A percentile compares a stretch with the other conserved stretches of the same genome.
phyloP scores from a whole-genome alignment of 2,888 invertebrate genomes.

The Drosophila rellima region DNA sequence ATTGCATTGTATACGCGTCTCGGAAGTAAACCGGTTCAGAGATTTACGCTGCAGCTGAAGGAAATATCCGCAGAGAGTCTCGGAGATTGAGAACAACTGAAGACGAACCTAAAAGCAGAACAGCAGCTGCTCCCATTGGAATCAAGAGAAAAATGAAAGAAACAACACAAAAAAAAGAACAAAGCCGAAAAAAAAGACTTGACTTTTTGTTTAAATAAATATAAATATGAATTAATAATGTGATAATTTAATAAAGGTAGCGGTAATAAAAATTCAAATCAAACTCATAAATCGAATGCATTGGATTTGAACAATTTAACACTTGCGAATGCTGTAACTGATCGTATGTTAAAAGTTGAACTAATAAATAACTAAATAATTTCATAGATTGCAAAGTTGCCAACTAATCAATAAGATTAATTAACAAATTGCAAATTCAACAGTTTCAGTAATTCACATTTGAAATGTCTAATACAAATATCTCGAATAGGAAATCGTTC shows the following conservation, averaged over 20 bases:
- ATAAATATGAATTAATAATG: conserved; percentile 26
- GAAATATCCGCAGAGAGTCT: conserved; percentile 20
- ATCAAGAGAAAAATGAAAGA: conserved; percentile 1
- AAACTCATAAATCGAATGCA: conserved; percentile 1
- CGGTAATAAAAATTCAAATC: conserved; percentile 29
- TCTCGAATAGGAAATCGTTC: not conserved
- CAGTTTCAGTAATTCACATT: not conserved
- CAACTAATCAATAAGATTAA: conserved; percentile 31
- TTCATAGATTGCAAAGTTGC: not conserved
- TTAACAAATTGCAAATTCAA: conserved; percentile 5
- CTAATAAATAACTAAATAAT: conserved; percentile 4
- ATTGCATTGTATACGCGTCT: conserved; percentile 27
- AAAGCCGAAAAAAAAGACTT: not conserved
- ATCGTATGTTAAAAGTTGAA: conserved; percentile 19
- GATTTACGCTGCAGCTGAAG: conserved; percentile 26
- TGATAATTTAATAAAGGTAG: conserved; percentile 31
- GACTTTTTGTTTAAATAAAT: conserved; percentile 17
- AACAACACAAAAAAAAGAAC: conserved; percentile 8
- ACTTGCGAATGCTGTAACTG: not conserved
- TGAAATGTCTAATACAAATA: not conserved
- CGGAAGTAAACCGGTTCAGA: conserved; percentile 61
- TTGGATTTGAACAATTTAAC: not conserved
- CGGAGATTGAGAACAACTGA: conserved; percentile 12
- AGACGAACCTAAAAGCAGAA: conserved; percentile 19
- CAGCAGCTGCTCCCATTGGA: conserved; percentile 25